Conservation (phyloP, 2,888 invertebrate genomes). For the Lithophane socia region DNA sequence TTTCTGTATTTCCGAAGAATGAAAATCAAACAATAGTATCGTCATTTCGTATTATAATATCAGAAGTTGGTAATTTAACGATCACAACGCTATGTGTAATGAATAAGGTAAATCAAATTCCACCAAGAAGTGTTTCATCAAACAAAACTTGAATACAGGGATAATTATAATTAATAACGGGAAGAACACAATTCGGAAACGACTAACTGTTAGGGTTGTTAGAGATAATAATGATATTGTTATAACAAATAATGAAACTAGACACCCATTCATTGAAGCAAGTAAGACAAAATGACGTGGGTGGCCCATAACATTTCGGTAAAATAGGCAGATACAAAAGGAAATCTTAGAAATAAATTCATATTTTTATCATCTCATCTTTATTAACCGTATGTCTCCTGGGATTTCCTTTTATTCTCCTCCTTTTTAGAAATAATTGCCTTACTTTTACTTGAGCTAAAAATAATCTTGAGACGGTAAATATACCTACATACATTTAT, state of each 20-base stretch:
- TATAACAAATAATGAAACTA: constrained; percentile 13
- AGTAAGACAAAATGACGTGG: constrained; percentile 11
- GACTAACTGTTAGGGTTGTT: not conserved
- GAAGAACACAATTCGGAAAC: constrained; percentile 1
- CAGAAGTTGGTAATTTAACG: constrained; percentile 34
- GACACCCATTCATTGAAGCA: not conserved
- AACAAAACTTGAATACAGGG: constrained; percentile 50
- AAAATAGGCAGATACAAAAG: not conserved
- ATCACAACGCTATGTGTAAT: constrained; percentile 56
- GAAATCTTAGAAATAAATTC: not conserved
- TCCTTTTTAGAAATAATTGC: not conserved
- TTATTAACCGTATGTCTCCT: not conserved
- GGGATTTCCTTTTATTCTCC: not conserved
- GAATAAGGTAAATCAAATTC: constrained; percentile 54
- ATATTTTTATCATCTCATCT: constrained; percentile 1
- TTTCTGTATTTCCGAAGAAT: constrained; percentile 1
- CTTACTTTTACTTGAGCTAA: not conserved
- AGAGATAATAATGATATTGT: constrained; percentile 3
- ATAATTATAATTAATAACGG: constrained; percentile 20
- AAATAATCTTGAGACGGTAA: not conserved
- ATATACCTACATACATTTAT: not conserved
- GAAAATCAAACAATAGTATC: constrained; percentile 27
- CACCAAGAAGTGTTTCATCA: constrained; percentile 65
- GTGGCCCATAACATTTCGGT: not conserved
- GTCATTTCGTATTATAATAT: constrained; percentile 48